phyloP scores from a whole-genome alignment of 2,113 vertebrate genomes.

The Fulica atra region DNA sequence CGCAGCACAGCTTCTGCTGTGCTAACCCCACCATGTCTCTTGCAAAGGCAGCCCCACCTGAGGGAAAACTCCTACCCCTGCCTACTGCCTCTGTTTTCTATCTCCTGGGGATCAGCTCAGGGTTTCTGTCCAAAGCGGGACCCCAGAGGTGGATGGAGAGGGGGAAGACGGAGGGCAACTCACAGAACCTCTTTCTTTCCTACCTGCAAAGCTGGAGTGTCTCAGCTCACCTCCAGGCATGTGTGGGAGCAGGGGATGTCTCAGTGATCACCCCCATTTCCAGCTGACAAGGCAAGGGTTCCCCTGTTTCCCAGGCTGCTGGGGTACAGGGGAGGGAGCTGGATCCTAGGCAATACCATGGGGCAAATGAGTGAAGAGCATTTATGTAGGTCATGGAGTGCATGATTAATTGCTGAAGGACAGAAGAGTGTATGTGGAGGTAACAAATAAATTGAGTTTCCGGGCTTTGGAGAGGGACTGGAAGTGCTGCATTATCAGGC shows the following conservation, averaged over 20 bases:
- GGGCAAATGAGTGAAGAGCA: neutral
- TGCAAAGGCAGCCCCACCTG: neutral
- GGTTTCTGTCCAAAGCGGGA: neutral
- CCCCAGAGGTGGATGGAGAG: neutral
- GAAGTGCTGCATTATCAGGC: neutral
- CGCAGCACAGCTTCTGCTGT: neutral
- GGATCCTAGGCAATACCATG: rapidly evolving
- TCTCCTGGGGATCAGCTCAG: neutral
- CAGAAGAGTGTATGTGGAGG: neutral
- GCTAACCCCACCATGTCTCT: neutral
- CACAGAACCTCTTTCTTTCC: neutral
- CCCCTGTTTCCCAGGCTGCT: neutral
- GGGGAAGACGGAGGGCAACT: neutral
- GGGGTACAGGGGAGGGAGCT: rapidly evolving
- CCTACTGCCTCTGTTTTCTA: neutral
- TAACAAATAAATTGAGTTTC: neutral
- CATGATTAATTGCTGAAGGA: neutral
- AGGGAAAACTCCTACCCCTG: neutral
- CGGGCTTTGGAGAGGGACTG: neutral
- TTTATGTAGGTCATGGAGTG: neutral
- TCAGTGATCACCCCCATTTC: neutral
- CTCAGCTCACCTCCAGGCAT: neutral
- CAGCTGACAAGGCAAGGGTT: rapidly evolving
- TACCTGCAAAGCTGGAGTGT: neutral
- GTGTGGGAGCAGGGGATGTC: neutral